Evolutionary conservation across 2,113 vertebrate genomes (phyloP).

Genomic region (Myodes glareolus): DNA sequence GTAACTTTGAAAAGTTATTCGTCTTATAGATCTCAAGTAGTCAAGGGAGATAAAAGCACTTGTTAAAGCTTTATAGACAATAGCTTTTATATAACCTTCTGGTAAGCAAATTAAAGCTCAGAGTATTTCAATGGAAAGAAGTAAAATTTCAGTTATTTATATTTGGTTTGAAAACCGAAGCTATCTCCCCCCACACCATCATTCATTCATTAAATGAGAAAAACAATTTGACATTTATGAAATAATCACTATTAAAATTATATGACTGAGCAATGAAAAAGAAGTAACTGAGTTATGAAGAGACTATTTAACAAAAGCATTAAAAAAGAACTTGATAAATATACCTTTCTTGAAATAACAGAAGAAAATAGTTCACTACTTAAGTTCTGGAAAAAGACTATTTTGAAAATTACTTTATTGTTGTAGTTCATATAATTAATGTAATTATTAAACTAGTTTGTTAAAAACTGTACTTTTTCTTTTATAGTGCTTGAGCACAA

Average conservation of each 20-base stretch:
- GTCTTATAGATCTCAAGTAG: not conserved
- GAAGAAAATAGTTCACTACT: not conserved
- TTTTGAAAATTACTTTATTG: constrained; percentile 60
- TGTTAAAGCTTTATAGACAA: constrained; percentile 1
- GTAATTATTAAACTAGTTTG: not conserved
- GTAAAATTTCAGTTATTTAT: not conserved
- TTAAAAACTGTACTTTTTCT: constrained; percentile 7
- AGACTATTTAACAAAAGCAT: not conserved
- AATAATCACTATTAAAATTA: not conserved
- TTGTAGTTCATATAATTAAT: constrained; percentile 11
- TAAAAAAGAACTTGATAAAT: not conserved
- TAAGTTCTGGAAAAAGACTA: constrained; percentile 4
- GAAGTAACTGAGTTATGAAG: constrained; percentile 30
- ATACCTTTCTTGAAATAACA: not conserved
- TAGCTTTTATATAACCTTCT: not conserved
- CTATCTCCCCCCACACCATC: not conserved
- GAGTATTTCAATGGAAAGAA: constrained; percentile 4
- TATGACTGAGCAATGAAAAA: not conserved
- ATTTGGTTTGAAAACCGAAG: constrained; percentile 7
- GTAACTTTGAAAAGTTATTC: constrained; percentile 9
- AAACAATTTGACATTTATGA: not conserved
- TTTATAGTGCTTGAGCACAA: not conserved
- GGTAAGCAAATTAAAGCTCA: constrained; percentile 24
- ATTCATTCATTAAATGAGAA: constrained; percentile 53
- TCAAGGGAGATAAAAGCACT: constrained; percentile 5